phyloP scores from a whole-genome alignment of 2,888 invertebrate genomes.

The Biston stratarius region DNA sequence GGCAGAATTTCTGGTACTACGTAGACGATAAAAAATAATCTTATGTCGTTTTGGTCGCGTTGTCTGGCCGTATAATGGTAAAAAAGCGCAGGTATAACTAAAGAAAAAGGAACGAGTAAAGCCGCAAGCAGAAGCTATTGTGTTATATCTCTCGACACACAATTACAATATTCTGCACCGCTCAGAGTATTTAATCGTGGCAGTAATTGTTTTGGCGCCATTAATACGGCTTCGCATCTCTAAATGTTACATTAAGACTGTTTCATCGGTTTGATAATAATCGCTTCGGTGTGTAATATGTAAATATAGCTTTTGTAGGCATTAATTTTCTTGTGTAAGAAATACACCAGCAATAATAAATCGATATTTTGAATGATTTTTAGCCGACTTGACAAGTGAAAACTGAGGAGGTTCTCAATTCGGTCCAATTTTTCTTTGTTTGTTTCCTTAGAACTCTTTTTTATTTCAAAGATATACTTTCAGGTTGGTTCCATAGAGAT shows the following conservation, averaged over 20 bases:
- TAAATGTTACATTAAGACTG: conserved; percentile 5
- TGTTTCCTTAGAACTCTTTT: too few relatives aligned
- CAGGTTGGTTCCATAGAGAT: too few relatives aligned
- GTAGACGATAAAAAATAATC: too few relatives aligned
- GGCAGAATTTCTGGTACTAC: too few relatives aligned
- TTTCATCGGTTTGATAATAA: conserved; percentile 7
- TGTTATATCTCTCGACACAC: background rate
- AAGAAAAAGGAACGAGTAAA: background rate
- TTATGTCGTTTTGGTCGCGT: too few relatives aligned
- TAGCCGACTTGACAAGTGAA: too few relatives aligned
- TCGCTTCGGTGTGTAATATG: conserved; percentile 11
- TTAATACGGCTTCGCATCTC: conserved; percentile 26
- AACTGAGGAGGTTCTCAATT: too few relatives aligned
- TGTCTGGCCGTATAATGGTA: too few relatives aligned
- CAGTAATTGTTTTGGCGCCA: conserved; percentile 18
- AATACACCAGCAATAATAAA: background rate
- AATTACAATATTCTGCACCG: conserved; percentile 11
- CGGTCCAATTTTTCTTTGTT: too few relatives aligned
- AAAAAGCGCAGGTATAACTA: too few relatives aligned
- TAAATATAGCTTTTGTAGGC: background rate
- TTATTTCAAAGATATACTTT: too few relatives aligned
- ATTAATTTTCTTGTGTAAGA: background rate
- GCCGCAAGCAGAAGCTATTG: background rate
- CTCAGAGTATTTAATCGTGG: conserved; percentile 7
- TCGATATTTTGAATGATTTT: too few relatives aligned